Conservation (phyloP, 2,113 vertebrate genomes). For the Anoura caudifer region DNA sequence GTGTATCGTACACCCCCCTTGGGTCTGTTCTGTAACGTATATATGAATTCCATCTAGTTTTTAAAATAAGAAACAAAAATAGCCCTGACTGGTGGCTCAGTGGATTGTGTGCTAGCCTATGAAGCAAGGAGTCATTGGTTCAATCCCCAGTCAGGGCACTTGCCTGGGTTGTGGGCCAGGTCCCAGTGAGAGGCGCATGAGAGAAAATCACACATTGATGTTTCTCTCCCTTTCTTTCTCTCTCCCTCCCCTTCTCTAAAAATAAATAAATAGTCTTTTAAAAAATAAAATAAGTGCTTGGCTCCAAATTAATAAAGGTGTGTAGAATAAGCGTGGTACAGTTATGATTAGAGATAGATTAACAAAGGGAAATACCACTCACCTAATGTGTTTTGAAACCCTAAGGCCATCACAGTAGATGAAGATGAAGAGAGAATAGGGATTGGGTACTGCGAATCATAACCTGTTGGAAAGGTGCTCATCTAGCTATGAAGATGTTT, state of each 20-base stretch:
- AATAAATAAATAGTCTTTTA: too few relatives aligned
- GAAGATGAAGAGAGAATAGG: not conserved
- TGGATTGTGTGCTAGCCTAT: too few relatives aligned
- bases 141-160: too few relatives aligned
- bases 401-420: not conserved
- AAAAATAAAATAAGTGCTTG: not conserved
- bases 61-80: not conserved
- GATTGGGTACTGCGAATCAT: not conserved
- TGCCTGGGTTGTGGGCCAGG: too few relatives aligned
- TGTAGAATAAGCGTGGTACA: not conserved
- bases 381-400: not conserved
- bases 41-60: not conserved
- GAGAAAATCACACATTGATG: too few relatives aligned
- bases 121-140: too few relatives aligned
- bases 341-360: not conserved
- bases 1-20: too few relatives aligned
- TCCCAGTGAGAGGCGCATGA: too few relatives aligned
- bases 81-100: not conserved
- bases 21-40: too few relatives aligned
- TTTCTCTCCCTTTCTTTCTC: too few relatives aligned
- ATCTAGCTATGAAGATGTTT: not conserved
- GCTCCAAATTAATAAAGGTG: not conserved
- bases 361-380: not conserved
- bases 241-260: too few relatives aligned
- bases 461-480: not conserved